Evolutionary conservation across 2,888 invertebrate species (phyloP), one percentile per base, ranked within the genome.

Genomic region (Diarsia dahlii): DNA sequence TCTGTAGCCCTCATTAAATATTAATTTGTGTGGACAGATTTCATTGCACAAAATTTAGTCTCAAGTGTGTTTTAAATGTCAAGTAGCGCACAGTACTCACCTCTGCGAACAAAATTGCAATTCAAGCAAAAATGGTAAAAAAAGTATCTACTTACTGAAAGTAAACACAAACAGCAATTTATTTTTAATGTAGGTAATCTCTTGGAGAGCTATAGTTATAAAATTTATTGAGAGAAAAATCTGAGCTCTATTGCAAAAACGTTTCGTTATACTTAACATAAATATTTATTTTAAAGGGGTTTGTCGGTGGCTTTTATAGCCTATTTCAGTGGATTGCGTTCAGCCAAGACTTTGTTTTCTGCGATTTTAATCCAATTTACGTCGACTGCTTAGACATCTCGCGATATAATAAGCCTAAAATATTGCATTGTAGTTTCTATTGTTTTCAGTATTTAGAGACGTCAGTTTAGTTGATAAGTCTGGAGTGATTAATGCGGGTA

Each of bases 271-370:
- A 60, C 52, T 65, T 54, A 86, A 88, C 84, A 88, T 88, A 88
- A 90, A 90, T 91, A 88, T 90, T 91, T 89, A 82, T 84, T 82
- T 83, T 74, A 85, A 88, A 81, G 85, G 85, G 86, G 88, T 88
- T 88, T 86, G 87, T 86, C 81, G 84, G 86, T 85, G 85, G 81
- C 81, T 90, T 90, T 91, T 89, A 91, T 88, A 85, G 89, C 81
- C 80, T 79, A 89, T 90, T 87, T 85, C 78, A 84, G 78, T 73
- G 82, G 84, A 89, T 89, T 87, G 87, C 80, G 80, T 87, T 87
- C 76, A 76, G 83, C 76, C 76, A 84, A 69, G 45, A 82, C 13
- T 76, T 63, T 50, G 54, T 67, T 56, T 45, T 78, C 64, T 34
- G 9, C 45, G 34, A 58, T 56, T 78, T 78, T 64, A 71, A 50